Evolutionary conservation across 1,140 invertebrate species (phyloP), one percentile per base, ranked within the genome.

Genomic region (Meteorus sp.): DNA sequence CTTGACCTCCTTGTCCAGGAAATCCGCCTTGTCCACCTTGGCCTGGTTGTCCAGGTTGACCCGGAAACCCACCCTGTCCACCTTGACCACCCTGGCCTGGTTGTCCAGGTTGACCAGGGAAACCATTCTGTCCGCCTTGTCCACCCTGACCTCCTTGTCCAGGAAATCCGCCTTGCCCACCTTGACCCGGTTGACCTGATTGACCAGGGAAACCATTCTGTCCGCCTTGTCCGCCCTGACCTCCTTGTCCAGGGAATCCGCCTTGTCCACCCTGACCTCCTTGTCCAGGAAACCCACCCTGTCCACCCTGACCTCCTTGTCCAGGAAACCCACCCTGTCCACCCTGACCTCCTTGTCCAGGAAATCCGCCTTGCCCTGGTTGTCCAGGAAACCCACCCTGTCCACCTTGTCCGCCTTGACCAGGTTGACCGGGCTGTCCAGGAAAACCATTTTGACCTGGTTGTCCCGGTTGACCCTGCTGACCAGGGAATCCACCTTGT

Each of bases 251-350:
- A n/a, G n/a, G n/a, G n/a, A n/a, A n/a, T n/a, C n/a, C n/a, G n/a
- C n/a, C n/a, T 4, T 37, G 3, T 9, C 39, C 19, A 57, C 51
- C 19, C 27, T 51, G 35, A 25, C 20, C 5, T 37, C 39, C 9
- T 52, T 45, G 8, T 56, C 58, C 17, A 58, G 58, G 13, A 39
- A n/a, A n/a, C n/a, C n/a, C n/a, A n/a, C n/a, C n/a, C n/a, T n/a
- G n/a, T n/a, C n/a, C n/a, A n/a, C n/a, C n/a, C n/a, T n/a, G n/a
- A n/a, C 35, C 59, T 7, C 54, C 56, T 3, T 27, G 67, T 0
- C 74, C 67, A 13, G 69, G 61, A 13, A 13, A 15, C 15, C n/a
- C n/a, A n/a, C n/a, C n/a, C n/a, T n/a, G n/a, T n/a, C 55, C 61
- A 25, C 50, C 63, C 15, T 61, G 45, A 13, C 25, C 22, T 11